phyloP scores from a whole-genome alignment of 2,113 vertebrate species.

The Eonycteris spelaea region DNA sequence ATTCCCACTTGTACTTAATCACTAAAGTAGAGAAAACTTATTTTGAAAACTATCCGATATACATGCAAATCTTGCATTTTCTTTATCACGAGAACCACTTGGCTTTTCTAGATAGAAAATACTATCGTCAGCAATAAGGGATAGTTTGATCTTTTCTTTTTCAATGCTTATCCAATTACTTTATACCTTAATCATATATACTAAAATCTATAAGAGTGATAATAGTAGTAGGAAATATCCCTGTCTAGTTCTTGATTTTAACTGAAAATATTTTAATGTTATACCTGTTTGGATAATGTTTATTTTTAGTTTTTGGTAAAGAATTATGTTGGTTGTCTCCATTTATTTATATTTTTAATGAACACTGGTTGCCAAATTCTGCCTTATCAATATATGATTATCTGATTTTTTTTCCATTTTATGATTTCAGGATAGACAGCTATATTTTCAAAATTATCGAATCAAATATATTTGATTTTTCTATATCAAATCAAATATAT shows the following conservation, averaged over 20 bases:
- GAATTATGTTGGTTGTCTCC: background rate
- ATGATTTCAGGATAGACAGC: background rate
- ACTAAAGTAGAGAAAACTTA: background rate
- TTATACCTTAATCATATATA: background rate
- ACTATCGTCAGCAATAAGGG: background rate
- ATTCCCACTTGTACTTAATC: background rate
- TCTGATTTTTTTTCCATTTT: background rate
- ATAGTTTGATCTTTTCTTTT: background rate
- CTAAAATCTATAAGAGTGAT: background rate
- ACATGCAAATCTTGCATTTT: background rate
- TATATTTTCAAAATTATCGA: background rate
- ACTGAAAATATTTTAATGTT: background rate
- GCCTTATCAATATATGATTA: background rate
- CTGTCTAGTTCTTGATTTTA: background rate
- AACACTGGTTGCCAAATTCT: background rate
- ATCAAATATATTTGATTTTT: background rate
- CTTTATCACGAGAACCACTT: background rate
- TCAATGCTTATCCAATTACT: background rate
- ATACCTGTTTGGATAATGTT: background rate
- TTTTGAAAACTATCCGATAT: background rate
- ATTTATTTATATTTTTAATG: constrained; percentile 41
- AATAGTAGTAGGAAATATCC: background rate
- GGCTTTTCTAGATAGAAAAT: background rate
- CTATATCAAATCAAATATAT: too few species aligned
- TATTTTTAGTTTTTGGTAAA: background rate